Conservation (phyloP, 2,888 invertebrate genomes). For the Patella pellucida region DNA sequence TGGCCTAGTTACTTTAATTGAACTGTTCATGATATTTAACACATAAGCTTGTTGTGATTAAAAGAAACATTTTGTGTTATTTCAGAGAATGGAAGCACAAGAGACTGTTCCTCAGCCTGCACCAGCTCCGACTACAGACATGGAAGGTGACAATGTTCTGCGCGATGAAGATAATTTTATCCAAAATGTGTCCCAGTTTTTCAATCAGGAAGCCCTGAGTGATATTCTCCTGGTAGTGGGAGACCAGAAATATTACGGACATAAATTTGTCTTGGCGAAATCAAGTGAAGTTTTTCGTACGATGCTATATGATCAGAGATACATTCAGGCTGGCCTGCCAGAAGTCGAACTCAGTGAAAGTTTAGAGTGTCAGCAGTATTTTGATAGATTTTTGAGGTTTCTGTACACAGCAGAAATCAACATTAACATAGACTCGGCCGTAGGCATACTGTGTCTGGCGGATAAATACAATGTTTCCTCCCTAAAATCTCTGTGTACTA, state of each 20-base stretch:
- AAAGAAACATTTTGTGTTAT: not conserved
- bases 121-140: not conserved
- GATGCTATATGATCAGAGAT: slow-evolving; percentile 67
- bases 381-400: slow-evolving; percentile 67
- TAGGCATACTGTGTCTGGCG: slow-evolving; percentile 69
- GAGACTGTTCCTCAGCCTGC: slow-evolving; percentile 1
- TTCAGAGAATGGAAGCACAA: slow-evolving; percentile 21
- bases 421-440: slow-evolving; percentile 63
- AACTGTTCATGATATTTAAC: no score
- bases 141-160: slow-evolving; percentile 47
- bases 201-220: slow-evolving; percentile 65
- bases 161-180: slow-evolving; percentile 67
- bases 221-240: slow-evolving; percentile 64
- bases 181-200: slow-evolving; percentile 66
- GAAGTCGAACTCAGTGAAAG: slow-evolving; percentile 67
- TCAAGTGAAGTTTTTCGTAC: slow-evolving; percentile 70
- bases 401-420: slow-evolving; percentile 69
- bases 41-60: no score
- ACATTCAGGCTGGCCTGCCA: slow-evolving; percentile 55
- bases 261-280: slow-evolving; percentile 70
- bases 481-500: slow-evolving; percentile 63
- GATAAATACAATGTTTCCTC: slow-evolving; percentile 71
- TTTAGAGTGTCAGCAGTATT: slow-evolving; percentile 65
- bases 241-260: slow-evolving; percentile 57
- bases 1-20: no score